Conservation (phyloP, 2,888 invertebrate species). For the Xylota sylvarum region DNA sequence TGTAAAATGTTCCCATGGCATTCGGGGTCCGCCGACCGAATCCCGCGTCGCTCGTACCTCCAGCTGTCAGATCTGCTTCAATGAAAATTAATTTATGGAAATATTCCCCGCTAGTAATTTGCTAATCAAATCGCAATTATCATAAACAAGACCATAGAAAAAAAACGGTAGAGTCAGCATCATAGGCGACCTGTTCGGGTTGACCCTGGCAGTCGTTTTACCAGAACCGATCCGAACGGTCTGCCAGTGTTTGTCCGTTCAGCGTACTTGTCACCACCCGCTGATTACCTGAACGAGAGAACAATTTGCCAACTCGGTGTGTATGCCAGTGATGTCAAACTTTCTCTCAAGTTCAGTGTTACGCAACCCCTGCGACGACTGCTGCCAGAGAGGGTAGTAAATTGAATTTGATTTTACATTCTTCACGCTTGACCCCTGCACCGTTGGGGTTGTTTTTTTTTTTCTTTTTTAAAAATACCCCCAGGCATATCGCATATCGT, state of each 20-base stretch:
- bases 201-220: slow-evolving; percentile 72
- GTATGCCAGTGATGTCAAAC: slow-evolving; percentile 71
- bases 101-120: slow-evolving; percentile 76
- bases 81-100: slow-evolving; percentile 77
- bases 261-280: slow-evolving; percentile 59
- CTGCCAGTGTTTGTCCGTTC: slow-evolving; percentile 21
- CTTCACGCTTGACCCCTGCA: not conserved
- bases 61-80: slow-evolving; percentile 64
- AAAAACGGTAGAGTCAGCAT: not conserved
- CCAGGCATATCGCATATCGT: slow-evolving; percentile 69
- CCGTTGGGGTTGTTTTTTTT: slow-evolving; percentile 8
- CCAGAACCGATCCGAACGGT: slow-evolving; percentile 35
- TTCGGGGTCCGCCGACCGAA: slow-evolving; percentile 29
- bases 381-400: not conserved
- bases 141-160: slow-evolving; percentile 67
- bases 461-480: slow-evolving; percentile 16
- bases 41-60: slow-evolving; percentile 11
- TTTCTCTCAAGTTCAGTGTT: slow-evolving; percentile 77
- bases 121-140: slow-evolving; percentile 78
- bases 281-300: slow-evolving; percentile 74
- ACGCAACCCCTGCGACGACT: slow-evolving; percentile 35
- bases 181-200: slow-evolving; percentile 44
- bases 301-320: slow-evolving; percentile 45
- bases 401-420: slow-evolving; percentile 45
- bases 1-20: slow-evolving; percentile 68